These are phyloP conservation scores for Butorides virescens DNA, from an alignment of 2,113 vertebrate genomes.

Conservation along the genomic window DNA sequence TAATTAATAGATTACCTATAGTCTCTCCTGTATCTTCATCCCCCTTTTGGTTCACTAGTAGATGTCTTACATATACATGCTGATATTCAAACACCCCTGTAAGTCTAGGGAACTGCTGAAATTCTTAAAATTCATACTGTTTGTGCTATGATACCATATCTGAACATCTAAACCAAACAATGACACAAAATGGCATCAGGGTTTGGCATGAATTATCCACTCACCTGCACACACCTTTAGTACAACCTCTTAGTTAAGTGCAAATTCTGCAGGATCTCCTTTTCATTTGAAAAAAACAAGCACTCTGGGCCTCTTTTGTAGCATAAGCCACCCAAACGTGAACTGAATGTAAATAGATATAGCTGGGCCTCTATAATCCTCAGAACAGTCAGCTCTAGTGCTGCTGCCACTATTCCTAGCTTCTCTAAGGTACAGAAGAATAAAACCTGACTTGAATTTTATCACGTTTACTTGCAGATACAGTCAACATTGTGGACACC, in stretches of 20 bases:
- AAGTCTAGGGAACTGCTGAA: not conserved
- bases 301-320: not conserved
- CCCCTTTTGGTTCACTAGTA: not conserved
- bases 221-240: not conserved
- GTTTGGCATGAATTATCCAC: not conserved
- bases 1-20: not conserved
- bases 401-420: not conserved
- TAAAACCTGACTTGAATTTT: constrained; percentile 21
- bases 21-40: not conserved
- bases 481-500: not conserved
- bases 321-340: not conserved
- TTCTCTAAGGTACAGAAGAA: not conserved
- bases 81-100: not conserved
- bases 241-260: not conserved
- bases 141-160: not conserved
- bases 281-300: not conserved
- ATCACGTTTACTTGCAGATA: not conserved
- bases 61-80: not conserved
- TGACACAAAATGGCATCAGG: not conserved
- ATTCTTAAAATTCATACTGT: not conserved
- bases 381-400: not conserved
- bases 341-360: not conserved
- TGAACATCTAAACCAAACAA: not conserved
- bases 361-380: not conserved
- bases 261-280: not conserved